A percentile compares a stretch with the other conserved stretches of the same genome.
Evolutionary conservation across 2,113 vertebrate genomes (phyloP).

Genomic region (Prionailurus bengalensis): DNA sequence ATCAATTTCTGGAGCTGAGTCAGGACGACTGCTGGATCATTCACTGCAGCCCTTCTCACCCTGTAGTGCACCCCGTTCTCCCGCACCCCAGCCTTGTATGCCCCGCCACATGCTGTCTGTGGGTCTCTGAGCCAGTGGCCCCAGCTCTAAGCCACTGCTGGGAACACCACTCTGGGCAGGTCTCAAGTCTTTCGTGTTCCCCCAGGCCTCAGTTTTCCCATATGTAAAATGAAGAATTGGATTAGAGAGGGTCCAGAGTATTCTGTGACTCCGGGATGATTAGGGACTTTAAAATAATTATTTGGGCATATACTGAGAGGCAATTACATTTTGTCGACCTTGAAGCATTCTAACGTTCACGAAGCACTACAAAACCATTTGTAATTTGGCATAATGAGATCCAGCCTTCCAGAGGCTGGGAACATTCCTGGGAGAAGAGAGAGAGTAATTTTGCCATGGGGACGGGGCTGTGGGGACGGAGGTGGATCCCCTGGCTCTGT

Average conservation of each 20-base stretch:
- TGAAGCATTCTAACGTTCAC: not conserved
- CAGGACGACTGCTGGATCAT: too few species aligned
- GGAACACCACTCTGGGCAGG: not conserved
- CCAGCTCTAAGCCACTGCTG: too few species aligned
- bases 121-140: not conserved
- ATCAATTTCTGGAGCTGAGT: not conserved
- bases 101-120: too few species aligned
- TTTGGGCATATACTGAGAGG: not conserved
- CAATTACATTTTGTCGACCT: not conserved
- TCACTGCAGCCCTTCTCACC: fast-evolving
- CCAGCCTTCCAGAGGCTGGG: not conserved
- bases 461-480: fast-evolving
- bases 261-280: not conserved
- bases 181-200: not conserved
- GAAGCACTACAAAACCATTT: not conserved
- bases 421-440: too few species aligned
- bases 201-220: not conserved
- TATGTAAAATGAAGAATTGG: not conserved
- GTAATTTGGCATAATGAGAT: not conserved
- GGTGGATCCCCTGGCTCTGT: not conserved
- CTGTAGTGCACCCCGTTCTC: not conserved
- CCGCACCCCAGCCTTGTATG: fast-evolving
- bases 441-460: fast-evolving
- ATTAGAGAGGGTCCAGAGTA: not conserved
- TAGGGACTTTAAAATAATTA: not conserved